A percentile compares a stretch with the other conserved stretches of the same genome.
Evolutionary conservation across 2,888 invertebrate genomes (phyloP).

Genomic region (Scelioninae gen. 1): DNA sequence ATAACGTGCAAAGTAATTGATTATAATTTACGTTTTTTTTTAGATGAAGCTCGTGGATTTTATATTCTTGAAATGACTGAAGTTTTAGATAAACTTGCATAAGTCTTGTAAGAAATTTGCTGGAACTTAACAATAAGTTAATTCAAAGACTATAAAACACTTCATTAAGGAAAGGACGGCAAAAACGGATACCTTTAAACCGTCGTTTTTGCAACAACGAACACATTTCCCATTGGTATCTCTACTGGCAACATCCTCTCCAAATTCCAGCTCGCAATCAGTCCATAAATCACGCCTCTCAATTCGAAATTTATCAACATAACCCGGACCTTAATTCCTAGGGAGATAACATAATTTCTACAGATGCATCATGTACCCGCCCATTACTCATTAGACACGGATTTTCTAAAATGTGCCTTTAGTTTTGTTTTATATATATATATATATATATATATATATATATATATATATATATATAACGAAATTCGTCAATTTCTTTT

Average conservation of each 20-base stretch:
- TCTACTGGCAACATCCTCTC: constrained; percentile 3
- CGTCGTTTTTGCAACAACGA: constrained; percentile 4
- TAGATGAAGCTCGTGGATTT: too few relatives aligned
- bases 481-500: too few relatives aligned
- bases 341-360: constrained; percentile 18
- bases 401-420: neutral
- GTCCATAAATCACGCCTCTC: constrained; percentile 16
- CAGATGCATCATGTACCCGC: neutral
- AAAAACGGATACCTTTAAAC: neutral
- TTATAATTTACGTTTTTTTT: too few relatives aligned
- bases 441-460: too few relatives aligned
- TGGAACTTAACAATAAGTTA: neutral
- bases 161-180: neutral
- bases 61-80: neutral
- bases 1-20: too few relatives aligned
- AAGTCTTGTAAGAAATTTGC: neutral
- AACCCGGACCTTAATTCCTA: constrained; percentile 9
- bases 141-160: neutral
- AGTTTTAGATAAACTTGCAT: neutral
- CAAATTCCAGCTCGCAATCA: constrained; percentile 22
- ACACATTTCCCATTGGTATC: constrained; percentile 13
- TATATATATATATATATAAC: too few relatives aligned
- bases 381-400: neutral
- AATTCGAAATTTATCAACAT: constrained; percentile 26
- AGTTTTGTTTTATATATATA: constrained; percentile 1